Base-by-base conservation (phyloP, 2,888 invertebrate genomes). In the Diplolepis rosae region DNA sequence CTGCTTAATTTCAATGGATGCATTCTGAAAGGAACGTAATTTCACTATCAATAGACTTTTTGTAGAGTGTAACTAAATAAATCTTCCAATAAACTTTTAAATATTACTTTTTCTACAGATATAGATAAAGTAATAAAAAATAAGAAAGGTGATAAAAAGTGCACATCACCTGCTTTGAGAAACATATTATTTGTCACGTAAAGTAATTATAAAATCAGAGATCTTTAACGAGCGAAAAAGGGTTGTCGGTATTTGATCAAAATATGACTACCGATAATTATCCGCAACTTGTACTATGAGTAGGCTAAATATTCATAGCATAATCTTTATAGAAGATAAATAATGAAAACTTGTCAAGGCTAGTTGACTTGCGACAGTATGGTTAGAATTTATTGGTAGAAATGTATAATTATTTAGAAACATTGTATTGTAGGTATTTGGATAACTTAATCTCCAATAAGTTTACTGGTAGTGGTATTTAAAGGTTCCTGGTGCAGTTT, bases 191-290 rank as follows among this genome's bases (percentile, higher is more conserved):
- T 56, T 35, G 5, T 35, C 4, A 56, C 56, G 35, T 56, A 35
- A 35, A 22, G 32, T 35, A 35, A 56, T 56, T 85, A 85, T 85
- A 85, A 85, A 85, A 7, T n/a, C 6, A 22, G 24, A 35, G 32
- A 56, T 24, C 24, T 39, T n/a, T 24, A 35, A 24, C 24, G 35
- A 56, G 35, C 35, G 56, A 24, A 35, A 39, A 56, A 56, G 13
- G 35, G n/a, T 56, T 13, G 13, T 39, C 7, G 56, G 35, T 24
- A 13, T 56, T 56, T 24, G 35, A 13, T 56, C 24, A 56, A 39
- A 56, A 56, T 32, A 35, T 35, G 22, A 56, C 35, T 39, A 13
- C 56, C 24, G 35, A 35, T 56, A 35, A 35, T 56, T 35, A 56
- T 22, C 32, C 35, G 18, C 18, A 30, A 30, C 11, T 7, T 30